Percentiles rank a stretch among this genome's conserved stretches.
Conservation (phyloP, 2,113 vertebrate genomes). For the Crotalus helleri region DNA sequence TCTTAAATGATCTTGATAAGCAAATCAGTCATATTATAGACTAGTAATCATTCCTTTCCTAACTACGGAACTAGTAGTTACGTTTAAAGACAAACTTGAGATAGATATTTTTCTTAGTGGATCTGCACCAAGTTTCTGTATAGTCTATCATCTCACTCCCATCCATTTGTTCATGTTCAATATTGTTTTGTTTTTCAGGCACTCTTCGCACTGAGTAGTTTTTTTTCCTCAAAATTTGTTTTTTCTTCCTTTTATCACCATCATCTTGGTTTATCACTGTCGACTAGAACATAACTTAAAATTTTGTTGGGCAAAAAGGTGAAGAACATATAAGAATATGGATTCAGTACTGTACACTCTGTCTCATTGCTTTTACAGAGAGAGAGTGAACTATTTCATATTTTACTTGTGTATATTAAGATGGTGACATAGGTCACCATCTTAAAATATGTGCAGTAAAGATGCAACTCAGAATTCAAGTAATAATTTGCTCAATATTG, state of each 20-base stretch:
- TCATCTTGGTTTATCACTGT: background rate
- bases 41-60: background rate
- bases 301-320: background rate
- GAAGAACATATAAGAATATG: background rate
- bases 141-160: background rate
- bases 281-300: background rate
- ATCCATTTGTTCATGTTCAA: background rate
- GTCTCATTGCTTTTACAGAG: background rate
- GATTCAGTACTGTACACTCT: background rate
- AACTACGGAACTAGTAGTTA: background rate
- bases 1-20: background rate
- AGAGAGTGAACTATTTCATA: conserved; percentile 5
- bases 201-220: background rate
- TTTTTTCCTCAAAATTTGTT: background rate
- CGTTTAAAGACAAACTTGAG: background rate
- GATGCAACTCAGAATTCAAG: background rate
- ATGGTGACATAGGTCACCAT: background rate
- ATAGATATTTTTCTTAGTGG: background rate
- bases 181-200: background rate
- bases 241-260: background rate
- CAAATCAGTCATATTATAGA: background rate
- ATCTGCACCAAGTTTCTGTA: background rate
- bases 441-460: background rate
- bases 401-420: background rate
- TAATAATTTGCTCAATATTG: background rate